A percentile compares a stretch with the other conserved stretches of the same genome.
These are phyloP conservation scores for Salarias fasciatus DNA, from an alignment of 2,797 vertebrate species.

Conservation along the genomic window DNA sequence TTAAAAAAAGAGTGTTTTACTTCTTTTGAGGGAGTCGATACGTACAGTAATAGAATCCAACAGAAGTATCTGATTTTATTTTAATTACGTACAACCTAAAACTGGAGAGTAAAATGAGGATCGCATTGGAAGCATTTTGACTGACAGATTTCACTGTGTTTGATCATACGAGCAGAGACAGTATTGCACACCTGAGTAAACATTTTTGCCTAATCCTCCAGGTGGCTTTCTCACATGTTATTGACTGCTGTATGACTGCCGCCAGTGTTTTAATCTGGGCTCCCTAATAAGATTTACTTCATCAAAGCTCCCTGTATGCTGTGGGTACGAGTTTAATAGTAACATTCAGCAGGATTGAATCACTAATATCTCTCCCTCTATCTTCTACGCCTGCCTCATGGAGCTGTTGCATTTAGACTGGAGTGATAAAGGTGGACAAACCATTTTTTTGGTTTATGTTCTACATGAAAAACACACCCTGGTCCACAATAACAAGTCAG, in stretches of 20 bases:
- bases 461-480: too few species aligned
- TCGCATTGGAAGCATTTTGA: constrained; percentile 30
- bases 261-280: constrained; percentile 20
- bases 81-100: constrained; percentile 40
- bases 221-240: constrained; percentile 26
- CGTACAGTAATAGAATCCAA: constrained; percentile 40
- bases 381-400: too few species aligned
- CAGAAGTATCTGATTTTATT: constrained; percentile 28
- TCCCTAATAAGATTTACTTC: constrained; percentile 9
- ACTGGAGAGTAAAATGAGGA: constrained; percentile 28
- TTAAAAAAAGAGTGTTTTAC: constrained; percentile 38
- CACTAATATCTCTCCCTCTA: too few species aligned
- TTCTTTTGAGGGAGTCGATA: constrained; percentile 32
- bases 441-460: too few species aligned
- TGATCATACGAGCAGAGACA: constrained; percentile 33
- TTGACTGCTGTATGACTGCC: constrained; percentile 16
- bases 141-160: constrained; percentile 44
- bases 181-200: constrained; percentile 31
- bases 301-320: constrained; percentile 1
- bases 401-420: too few species aligned
- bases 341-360: neutral
- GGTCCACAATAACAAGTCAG: too few species aligned
- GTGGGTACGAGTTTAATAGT: constrained; percentile 1
- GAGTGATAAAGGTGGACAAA: too few species aligned
- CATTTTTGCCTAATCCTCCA: constrained; percentile 23